phyloP scores from a whole-genome alignment of 1,140 invertebrate genomes.

The Listronotus oregonensis region DNA sequence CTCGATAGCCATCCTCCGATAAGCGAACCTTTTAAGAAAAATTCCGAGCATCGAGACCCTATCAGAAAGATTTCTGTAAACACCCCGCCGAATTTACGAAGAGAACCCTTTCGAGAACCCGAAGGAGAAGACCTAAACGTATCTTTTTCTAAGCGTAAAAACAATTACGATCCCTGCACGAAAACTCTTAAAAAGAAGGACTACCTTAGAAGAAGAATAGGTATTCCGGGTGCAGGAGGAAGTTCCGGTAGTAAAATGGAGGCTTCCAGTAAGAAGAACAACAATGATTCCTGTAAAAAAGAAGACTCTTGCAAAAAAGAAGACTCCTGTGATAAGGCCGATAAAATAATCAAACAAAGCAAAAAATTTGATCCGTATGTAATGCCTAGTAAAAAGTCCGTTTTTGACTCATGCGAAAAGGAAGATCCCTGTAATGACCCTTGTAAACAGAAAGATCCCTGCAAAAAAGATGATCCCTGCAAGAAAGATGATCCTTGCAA shows the following conservation, averaged over 20 bases:
- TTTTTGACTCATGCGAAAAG: background rate
- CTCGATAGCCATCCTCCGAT: constrained; percentile 6
- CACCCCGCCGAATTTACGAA: background rate
- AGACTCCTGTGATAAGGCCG: constrained; percentile 12
- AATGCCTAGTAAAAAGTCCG: too few species aligned
- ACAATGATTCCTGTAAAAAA: background rate
- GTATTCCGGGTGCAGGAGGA: background rate
- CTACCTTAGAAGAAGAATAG: background rate
- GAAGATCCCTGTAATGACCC: constrained; percentile 34
- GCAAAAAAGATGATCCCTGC: constrained; percentile 8
- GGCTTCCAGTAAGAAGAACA: background rate
- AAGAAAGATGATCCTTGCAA: constrained; percentile 21
- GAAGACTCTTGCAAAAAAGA: constrained; percentile 1
- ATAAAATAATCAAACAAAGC: constrained; percentile 10
- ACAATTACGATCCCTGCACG: background rate
- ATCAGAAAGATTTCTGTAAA: background rate
- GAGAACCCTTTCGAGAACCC: background rate
- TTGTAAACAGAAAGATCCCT: constrained; percentile 13
- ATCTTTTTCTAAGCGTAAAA: background rate
- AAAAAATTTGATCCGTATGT: background rate
- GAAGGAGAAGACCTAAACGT: too few species aligned
- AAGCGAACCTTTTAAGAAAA: background rate
- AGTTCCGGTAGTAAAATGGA: background rate
- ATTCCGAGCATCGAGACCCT: constrained; percentile 4
- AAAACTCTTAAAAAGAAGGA: background rate